Percentiles rank a stretch among this genome's conserved stretches.
These are phyloP conservation scores for Dinomys branickii DNA, from an alignment of 2,113 vertebrate species.

Conservation along the genomic window DNA sequence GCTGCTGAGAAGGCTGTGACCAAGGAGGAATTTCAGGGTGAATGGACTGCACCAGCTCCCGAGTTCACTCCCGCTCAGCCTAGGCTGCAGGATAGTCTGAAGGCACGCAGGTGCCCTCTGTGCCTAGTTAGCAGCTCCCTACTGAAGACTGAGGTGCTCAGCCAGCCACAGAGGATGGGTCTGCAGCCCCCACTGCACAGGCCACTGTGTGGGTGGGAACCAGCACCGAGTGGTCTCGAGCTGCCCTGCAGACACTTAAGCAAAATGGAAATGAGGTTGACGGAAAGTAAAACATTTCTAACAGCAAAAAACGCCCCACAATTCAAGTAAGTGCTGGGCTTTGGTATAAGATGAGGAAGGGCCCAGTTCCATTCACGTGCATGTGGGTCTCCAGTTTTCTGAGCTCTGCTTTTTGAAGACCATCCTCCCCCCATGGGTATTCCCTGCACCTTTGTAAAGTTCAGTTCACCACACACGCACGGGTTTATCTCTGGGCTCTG, in stretches of 20 bases:
- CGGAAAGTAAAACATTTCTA: constrained; percentile 6
- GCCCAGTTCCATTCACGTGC: neutral
- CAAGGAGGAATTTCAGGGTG: constrained; percentile 98
- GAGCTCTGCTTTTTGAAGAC: neutral
- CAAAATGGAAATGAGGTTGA: neutral
- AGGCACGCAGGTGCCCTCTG: constrained; percentile 96
- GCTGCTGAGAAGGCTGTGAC: constrained; percentile 97
- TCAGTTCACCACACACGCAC: no score
- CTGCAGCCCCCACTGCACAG: constrained; percentile 96
- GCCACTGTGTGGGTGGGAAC: constrained; percentile 96
- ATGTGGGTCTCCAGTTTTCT: neutral
- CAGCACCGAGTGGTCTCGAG: constrained; percentile 94
- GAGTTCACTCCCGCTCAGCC: constrained; percentile 93
- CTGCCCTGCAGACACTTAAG: neutral
- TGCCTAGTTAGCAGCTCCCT: constrained; percentile 97
- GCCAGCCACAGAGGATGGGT: constrained; percentile 97
- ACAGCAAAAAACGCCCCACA: no score
- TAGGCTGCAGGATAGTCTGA: constrained; percentile 98
- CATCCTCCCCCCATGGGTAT: neutral
- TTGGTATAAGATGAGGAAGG: neutral
- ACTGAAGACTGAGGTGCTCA: constrained; percentile 97
- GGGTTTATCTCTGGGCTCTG: neutral
- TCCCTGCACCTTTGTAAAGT: neutral
- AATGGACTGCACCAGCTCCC: constrained; percentile 95
- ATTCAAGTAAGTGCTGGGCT: neutral